A percentile compares a stretch with the other conserved stretches of the same genome.
phyloP scores from a whole-genome alignment of 2,888 invertebrate genomes.

The Orchesella flavescens region DNA sequence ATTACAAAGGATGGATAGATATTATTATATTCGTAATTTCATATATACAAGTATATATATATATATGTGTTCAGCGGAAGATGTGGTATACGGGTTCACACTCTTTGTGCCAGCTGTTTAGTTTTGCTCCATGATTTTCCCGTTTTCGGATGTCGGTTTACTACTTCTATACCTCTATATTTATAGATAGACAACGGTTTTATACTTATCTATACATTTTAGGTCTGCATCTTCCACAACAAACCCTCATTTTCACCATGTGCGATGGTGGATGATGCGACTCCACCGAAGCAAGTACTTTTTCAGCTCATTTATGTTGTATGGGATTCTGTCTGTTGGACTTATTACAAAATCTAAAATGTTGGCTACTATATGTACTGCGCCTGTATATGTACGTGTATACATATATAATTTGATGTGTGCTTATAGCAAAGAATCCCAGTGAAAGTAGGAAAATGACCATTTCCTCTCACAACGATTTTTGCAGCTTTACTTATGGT shows the following conservation, averaged over 20 bases:
- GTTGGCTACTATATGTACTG: background rate
- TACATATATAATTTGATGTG: background rate
- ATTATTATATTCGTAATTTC: no score
- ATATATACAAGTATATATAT: background rate
- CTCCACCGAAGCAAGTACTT: background rate
- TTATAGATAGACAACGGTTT: no score
- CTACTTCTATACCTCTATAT: background rate
- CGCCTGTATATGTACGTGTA: no score
- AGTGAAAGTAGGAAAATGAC: slow-evolving; percentile 26
- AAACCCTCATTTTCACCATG: background rate
- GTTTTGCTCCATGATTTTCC: slow-evolving; percentile 37
- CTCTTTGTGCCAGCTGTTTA: slow-evolving; percentile 40
- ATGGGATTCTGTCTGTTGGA: background rate
- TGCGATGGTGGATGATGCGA: no score
- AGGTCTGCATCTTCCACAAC: background rate
- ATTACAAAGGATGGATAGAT: no score
- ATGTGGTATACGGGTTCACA: slow-evolving; percentile 29
- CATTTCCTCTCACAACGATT: slow-evolving; percentile 11
- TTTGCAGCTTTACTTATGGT: slow-evolving; percentile 1
- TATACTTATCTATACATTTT: background rate
- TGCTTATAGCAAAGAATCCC: background rate
- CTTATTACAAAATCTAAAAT: slow-evolving; percentile 7
- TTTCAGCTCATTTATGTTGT: slow-evolving; percentile 25
- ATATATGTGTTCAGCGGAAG: background rate
- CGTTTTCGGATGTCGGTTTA: slow-evolving; percentile 37